Evolutionary conservation across 1,140 invertebrate species (phyloP).

Genomic region (Heterodera schachtii): DNA sequence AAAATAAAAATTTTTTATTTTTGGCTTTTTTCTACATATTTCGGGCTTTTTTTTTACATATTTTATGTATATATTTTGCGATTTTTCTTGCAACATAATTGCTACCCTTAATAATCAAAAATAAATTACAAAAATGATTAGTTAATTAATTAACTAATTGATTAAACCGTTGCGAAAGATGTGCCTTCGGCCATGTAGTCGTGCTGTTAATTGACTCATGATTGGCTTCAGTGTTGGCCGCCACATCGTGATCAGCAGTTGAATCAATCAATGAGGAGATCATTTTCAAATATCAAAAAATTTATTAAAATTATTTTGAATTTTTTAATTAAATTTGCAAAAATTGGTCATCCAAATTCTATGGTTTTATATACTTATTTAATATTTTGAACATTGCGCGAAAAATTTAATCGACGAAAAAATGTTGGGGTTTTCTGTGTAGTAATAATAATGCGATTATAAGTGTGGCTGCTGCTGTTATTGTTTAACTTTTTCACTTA

Average conservation of each 20-base stretch:
- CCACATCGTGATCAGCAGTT: background rate
- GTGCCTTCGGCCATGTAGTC: slow-evolving; percentile 25
- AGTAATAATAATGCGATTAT: too few relatives aligned
- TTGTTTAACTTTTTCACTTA: too few relatives aligned
- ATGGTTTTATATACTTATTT: too few relatives aligned
- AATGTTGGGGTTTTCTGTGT: background rate
- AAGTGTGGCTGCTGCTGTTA: too few relatives aligned
- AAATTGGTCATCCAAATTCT: background rate
- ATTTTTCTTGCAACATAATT: too few relatives aligned
- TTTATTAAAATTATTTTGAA: background rate
- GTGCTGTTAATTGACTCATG: background rate
- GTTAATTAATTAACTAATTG: too few relatives aligned
- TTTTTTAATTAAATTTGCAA: background rate
- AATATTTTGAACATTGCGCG: background rate
- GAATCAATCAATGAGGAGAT: background rate
- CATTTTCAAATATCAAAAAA: background rate
- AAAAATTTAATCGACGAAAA: background rate
- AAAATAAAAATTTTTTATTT: too few relatives aligned
- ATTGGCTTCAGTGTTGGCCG: background rate
- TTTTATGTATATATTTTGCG: too few relatives aligned
- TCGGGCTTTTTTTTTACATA: too few relatives aligned
- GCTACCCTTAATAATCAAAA: too few relatives aligned
- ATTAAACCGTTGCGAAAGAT: slow-evolving; percentile 16
- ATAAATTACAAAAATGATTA: background rate
- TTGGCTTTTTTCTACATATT: too few relatives aligned